Evolutionary conservation across 2,888 invertebrate species (phyloP), one percentile per base, ranked within the genome.

Genomic region (Lepeophtheirus nordmannii): DNA sequence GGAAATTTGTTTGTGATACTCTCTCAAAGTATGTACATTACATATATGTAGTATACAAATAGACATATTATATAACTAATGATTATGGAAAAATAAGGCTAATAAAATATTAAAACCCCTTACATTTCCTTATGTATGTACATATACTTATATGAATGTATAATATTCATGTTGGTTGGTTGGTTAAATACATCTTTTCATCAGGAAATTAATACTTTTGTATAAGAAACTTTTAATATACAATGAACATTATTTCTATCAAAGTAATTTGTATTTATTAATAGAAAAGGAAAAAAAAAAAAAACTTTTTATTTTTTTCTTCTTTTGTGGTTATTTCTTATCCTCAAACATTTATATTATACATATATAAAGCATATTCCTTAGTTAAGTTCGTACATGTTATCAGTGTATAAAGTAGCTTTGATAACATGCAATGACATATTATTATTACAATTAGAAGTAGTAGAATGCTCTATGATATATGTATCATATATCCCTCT

Each of bases 221-320:
- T 30, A 30, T 46, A 46, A 46, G 53, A 46, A 46, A 46, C 53
- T 46, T 46, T 46, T 46, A 8, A 46, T 46, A n/a, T 46, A 2
- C 30, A 5, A 46, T 46, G 8, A n/a, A 46, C 53, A 46, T 46
- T 17, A 46, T 46, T 46, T 46, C 2, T 46, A 46, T 46, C 53
- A 46, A 46, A 46, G 53, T 46, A 46, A 46, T 46, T 46, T 46
- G 17, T 46, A 46, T 17, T 46, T 46, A 46, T 46, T 46, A 46
- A 46, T 46, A 17, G 17, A 46, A 17, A 46, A 46, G 17, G 53
- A 46, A 46, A 46, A 41, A 41, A 41, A 41, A 10, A 41, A 11
- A 46, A n/a, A 17, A n/a, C 17, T 14, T 46, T n/a, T 46, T 46
- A 2, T 46, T 5, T 5, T 46, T n/a, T 46, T 46, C 8, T n/a